A percentile compares a stretch with the other conserved stretches of the same genome.
These are phyloP conservation scores for Mesorhabditis belari DNA, from an alignment of 2,888 invertebrate species.

Conservation along the genomic window DNA sequence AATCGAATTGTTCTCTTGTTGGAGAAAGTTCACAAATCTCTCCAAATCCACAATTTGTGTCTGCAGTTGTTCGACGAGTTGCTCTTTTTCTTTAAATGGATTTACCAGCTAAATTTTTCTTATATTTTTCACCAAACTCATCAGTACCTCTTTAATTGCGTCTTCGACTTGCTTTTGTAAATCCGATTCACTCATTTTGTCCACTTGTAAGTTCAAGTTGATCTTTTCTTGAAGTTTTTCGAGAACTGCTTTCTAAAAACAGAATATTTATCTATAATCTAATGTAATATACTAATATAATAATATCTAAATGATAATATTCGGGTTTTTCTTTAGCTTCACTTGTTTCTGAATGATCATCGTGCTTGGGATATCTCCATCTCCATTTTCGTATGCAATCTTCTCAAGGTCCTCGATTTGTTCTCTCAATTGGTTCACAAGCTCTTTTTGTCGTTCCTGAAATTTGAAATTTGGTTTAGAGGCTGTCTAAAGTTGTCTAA, in stretches of 20 bases:
- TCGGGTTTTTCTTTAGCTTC: no score
- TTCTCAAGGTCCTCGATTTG: conserved; percentile 86
- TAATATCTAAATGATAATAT: no score
- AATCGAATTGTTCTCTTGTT: conserved; percentile 55
- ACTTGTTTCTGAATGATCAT: conserved; percentile 80
- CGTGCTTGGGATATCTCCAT: conserved; percentile 56
- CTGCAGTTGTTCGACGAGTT: conserved; percentile 85
- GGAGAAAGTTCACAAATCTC: conserved; percentile 87
- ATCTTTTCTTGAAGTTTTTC: conserved; percentile 57
- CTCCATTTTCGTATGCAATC: conserved; percentile 72
- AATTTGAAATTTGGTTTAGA: conserved; percentile 53
- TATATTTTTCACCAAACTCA: neutral
- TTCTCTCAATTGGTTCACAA: conserved; percentile 80
- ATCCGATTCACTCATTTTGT: conserved; percentile 71
- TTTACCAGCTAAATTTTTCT: conserved; percentile 69
- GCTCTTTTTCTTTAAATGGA: conserved; percentile 88
- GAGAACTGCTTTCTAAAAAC: conserved; percentile 64
- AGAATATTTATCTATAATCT: conserved; percentile 66
- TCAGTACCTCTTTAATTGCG: conserved; percentile 70
- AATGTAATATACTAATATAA: no score
- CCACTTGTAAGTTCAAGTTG: conserved; percentile 75
- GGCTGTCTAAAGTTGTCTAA: neutral
- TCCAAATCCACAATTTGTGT: conserved; percentile 95
- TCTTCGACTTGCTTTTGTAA: conserved; percentile 79
- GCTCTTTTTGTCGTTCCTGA: conserved; percentile 66